A percentile compares a stretch with the other conserved stretches of the same genome.
These are phyloP conservation scores for Nettapus auritus DNA, from an alignment of 2,113 vertebrate species.

Conservation along the genomic window DNA sequence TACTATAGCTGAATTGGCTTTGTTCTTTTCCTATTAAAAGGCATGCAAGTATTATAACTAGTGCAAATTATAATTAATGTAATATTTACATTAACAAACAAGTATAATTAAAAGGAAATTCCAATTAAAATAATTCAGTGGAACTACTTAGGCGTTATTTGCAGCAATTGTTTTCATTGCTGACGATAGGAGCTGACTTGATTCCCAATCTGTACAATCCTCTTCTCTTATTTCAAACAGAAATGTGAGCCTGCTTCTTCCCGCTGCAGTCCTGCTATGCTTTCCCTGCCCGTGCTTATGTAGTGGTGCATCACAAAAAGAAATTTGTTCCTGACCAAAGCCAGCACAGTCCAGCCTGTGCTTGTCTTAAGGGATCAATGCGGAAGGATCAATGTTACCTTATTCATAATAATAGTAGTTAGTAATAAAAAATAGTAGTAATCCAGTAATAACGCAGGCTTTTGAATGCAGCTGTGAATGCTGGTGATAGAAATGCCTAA, in stretches of 20 bases:
- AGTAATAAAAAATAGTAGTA: neutral
- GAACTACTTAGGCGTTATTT: neutral
- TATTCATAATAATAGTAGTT: neutral
- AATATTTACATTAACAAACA: neutral
- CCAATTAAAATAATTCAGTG: neutral
- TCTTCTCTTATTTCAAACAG: neutral
- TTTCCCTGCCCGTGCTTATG: neutral
- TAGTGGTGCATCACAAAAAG: neutral
- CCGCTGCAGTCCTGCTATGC: neutral
- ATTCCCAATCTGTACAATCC: neutral
- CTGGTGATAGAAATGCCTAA: neutral
- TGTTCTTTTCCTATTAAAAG: neutral
- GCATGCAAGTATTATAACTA: neutral
- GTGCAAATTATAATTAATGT: neutral
- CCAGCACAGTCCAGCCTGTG: neutral
- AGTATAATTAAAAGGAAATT: conserved; percentile 5
- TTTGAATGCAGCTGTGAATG: neutral
- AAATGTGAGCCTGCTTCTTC: neutral
- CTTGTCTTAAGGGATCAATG: neutral
- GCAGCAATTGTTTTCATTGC: neutral
- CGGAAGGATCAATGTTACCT: neutral
- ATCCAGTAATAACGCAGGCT: neutral
- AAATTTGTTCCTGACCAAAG: neutral
- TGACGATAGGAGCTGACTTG: neutral
- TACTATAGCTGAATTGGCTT: neutral